Evolutionary conservation across 1,140 invertebrate species (phyloP).

Genomic region (Ganaspis sp.): DNA sequence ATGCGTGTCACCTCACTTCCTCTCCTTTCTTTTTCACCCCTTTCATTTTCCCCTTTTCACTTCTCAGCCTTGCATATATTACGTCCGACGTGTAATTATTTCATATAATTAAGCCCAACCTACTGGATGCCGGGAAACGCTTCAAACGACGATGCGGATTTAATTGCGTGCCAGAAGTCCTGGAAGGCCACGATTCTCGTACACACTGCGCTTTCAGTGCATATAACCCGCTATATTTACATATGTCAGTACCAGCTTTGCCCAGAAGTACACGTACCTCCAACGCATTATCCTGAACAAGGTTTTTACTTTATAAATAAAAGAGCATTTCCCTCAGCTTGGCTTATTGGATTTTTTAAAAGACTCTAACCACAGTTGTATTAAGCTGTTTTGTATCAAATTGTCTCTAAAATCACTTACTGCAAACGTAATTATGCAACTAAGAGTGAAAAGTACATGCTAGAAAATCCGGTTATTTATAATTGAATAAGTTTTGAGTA

Average conservation of each 20-base stretch:
- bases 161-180: slow-evolving; percentile 29
- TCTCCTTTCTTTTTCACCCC: not conserved
- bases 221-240: slow-evolving; percentile 17
- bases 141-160: slow-evolving; percentile 30
- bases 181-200: slow-evolving; percentile 11
- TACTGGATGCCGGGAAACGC: slow-evolving; percentile 26
- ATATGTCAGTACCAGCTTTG: slow-evolving; percentile 26
- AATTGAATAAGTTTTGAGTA: too few relatives aligned
- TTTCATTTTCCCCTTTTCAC: not conserved
- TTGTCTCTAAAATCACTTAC: too few relatives aligned
- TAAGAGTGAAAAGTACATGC: too few relatives aligned
- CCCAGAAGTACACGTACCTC: slow-evolving; percentile 19
- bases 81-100: slow-evolving; percentile 39
- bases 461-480: too few relatives aligned
- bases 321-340: not conserved
- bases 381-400: too few relatives aligned
- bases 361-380: not conserved
- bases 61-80: slow-evolving; percentile 9
- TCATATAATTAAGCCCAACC: slow-evolving; percentile 44
- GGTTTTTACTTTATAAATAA: slow-evolving; percentile 7
- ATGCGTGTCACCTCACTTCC: slow-evolving; percentile 28
- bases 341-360: not conserved
- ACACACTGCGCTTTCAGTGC: slow-evolving; percentile 2
- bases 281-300: slow-evolving; percentile 27
- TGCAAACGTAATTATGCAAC: too few relatives aligned